Conservation (phyloP, 2,888 invertebrate species). For the Lasioglossum morio region DNA sequence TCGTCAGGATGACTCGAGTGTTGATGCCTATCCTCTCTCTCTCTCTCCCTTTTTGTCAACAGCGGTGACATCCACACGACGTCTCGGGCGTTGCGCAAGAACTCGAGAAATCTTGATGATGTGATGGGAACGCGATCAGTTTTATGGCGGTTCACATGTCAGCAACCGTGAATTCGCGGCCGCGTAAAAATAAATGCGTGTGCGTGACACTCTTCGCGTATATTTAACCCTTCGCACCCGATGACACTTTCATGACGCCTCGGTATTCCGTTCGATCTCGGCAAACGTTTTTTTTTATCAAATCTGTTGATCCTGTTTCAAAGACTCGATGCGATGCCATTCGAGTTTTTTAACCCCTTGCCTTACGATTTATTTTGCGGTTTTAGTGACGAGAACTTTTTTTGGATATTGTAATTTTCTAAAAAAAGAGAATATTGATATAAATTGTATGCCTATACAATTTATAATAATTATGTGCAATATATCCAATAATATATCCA, state of each 20-base stretch:
- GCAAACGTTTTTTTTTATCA: not conserved
- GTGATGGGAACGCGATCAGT: not conserved
- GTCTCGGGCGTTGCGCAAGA: not conserved
- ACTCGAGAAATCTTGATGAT: not conserved
- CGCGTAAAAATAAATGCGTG: conserved; percentile 7
- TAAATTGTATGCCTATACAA: no score
- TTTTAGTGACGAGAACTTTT: no score
- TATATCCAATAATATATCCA: no score
- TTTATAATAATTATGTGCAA: no score
- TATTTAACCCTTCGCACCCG: conserved; percentile 19
- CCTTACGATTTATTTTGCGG: no score
- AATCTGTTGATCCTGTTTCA: not conserved
- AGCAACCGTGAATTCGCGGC: not conserved
- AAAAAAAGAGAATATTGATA: no score
- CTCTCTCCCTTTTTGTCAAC: not conserved
- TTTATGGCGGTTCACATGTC: not conserved
- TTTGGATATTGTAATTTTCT: no score
- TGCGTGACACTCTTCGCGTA: not conserved
- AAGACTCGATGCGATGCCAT: not conserved
- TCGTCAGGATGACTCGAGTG: not conserved
- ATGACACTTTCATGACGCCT: not conserved
- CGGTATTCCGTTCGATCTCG: not conserved
- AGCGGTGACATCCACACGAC: not conserved
- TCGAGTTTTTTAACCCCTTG: not conserved
- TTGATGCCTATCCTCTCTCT: not conserved